Conservation (phyloP, 1,140 invertebrate species). For the Magallana ariakensis region DNA sequence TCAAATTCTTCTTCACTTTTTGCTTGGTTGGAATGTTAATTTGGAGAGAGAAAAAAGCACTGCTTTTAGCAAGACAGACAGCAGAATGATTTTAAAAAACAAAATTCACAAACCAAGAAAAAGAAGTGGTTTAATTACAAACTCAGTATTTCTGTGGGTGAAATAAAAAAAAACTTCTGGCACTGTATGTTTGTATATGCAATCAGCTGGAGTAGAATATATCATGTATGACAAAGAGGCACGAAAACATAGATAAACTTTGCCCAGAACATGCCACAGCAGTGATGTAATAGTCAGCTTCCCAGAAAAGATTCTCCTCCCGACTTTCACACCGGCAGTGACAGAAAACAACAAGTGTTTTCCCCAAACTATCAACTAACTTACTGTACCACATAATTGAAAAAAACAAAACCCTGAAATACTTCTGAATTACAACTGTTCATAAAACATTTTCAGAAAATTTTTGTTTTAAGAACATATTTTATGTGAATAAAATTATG, state of each 20-base stretch:
- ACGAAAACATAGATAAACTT: constrained; percentile 1
- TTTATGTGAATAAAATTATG: too few species aligned
- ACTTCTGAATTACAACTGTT: too few species aligned
- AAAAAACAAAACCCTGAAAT: too few species aligned
- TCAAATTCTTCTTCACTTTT: constrained; percentile 14
- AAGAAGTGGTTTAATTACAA: neutral
- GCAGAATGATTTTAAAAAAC: neutral
- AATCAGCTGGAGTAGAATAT: constrained; percentile 22
- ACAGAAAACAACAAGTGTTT: neutral
- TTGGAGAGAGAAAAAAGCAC: neutral
- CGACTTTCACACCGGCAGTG: neutral
- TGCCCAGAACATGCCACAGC: neutral
- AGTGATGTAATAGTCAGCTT: constrained; percentile 16
- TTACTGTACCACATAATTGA: too few species aligned
- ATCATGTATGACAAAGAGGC: constrained; percentile 6
- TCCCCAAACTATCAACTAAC: too few species aligned
- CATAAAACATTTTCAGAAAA: too few species aligned
- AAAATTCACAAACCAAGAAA: neutral
- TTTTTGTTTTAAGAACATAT: too few species aligned
- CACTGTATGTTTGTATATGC: neutral
- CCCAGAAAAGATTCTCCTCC: neutral
- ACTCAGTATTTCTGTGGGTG: neutral
- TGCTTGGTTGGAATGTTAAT: constrained; percentile 1
- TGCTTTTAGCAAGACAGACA: neutral
- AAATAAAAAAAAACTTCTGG: neutral